Evolutionary conservation across 1,140 invertebrate species (phyloP).

Genomic region (Drosophila parabipectinata): DNA sequence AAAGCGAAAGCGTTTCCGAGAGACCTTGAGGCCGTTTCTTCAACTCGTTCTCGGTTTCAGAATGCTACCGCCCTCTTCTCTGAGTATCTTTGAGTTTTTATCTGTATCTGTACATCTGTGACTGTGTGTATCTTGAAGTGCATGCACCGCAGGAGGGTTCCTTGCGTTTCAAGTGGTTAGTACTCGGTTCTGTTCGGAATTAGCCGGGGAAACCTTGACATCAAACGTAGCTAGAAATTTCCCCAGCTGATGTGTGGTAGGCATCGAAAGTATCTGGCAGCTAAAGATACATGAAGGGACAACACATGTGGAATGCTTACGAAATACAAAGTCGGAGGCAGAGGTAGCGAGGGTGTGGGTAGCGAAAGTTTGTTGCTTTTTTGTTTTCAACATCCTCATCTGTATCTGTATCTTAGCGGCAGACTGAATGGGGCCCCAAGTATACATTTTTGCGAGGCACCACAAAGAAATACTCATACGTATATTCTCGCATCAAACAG

Average conservation of each 20-base stretch:
- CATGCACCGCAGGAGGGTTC: constrained; percentile 53
- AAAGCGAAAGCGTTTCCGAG: constrained; percentile 77
- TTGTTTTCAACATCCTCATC: constrained; percentile 45
- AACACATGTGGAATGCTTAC: constrained; percentile 44
- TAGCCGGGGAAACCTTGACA: constrained; percentile 69
- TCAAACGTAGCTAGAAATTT: constrained; percentile 70
- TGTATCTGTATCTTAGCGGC: constrained; percentile 22
- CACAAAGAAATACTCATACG: not conserved
- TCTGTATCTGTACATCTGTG: not conserved
- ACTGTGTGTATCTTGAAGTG: constrained; percentile 20
- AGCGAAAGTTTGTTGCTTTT: constrained; percentile 64
- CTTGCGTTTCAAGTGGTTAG: constrained; percentile 33
- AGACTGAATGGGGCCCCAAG: constrained; percentile 51
- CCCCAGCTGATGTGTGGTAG: constrained; percentile 59
- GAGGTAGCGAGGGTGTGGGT: not conserved
- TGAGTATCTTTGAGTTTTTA: not conserved
- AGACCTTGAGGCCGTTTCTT: constrained; percentile 78
- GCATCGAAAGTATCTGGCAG: constrained; percentile 65
- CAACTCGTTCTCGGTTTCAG: constrained; percentile 61
- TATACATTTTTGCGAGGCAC: constrained; percentile 1
- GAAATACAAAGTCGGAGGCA: constrained; percentile 22
- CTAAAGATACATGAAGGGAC: constrained; percentile 52
- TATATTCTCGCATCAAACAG: constrained; percentile 10
- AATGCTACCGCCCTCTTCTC: constrained; percentile 17
- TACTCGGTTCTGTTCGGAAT: constrained; percentile 19